Evolutionary conservation across 2,113 vertebrate genomes (phyloP).

Genomic region (Rutilus rutilus): DNA sequence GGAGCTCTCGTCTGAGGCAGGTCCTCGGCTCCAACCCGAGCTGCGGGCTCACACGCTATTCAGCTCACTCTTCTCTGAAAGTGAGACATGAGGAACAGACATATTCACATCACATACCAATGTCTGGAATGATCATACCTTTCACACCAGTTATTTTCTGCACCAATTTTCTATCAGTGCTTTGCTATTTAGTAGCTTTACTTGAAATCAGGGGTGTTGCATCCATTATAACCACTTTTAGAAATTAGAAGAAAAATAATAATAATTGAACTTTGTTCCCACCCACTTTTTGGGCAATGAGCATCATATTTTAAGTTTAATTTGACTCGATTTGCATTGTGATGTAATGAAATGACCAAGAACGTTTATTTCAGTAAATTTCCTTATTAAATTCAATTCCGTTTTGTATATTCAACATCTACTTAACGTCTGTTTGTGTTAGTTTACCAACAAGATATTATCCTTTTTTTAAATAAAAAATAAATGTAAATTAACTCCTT

Average conservation of each 20-base stretch:
- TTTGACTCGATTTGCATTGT: neutral
- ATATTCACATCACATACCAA: constrained; percentile 14
- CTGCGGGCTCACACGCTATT: neutral
- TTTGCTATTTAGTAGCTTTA: neutral
- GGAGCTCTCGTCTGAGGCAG: constrained; percentile 14
- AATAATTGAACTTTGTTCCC: no score
- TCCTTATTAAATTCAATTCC: neutral
- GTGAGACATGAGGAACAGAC: constrained; percentile 5
- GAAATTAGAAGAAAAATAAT: neutral
- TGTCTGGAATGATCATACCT: neutral
- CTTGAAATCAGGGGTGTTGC: neutral
- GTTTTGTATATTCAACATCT: neutral
- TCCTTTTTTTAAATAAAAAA: neutral
- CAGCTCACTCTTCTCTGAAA: neutral
- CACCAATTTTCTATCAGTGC: neutral
- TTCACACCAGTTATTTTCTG: neutral
- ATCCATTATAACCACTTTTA: neutral
- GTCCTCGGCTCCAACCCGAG: constrained; percentile 18
- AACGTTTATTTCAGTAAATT: neutral
- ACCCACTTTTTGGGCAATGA: neutral
- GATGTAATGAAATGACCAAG: neutral
- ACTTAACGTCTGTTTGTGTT: neutral
- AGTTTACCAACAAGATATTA: neutral
- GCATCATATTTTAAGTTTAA: neutral
- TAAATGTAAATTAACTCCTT: neutral